A percentile compares a stretch with the other conserved stretches of the same genome.
Conservation (phyloP, 1,140 invertebrate species). For the Tetramorium simillimum region DNA sequence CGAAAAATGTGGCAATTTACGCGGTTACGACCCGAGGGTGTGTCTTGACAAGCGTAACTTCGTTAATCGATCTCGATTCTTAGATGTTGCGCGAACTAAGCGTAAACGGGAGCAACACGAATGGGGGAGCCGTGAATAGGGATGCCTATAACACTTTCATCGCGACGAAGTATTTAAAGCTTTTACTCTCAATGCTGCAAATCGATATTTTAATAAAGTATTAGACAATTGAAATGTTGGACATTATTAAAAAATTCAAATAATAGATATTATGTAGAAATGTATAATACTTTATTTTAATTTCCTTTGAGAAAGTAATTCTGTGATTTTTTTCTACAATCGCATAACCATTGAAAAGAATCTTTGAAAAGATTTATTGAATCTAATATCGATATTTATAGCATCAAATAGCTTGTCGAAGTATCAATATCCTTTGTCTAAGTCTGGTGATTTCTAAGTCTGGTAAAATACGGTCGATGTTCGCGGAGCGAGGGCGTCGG, state of each 20-base stretch:
- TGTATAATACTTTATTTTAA: background rate
- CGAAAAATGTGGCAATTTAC: slow-evolving; percentile 38
- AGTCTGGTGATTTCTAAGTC: background rate
- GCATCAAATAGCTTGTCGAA: background rate
- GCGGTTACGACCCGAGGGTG: slow-evolving; percentile 31
- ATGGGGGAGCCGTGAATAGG: background rate
- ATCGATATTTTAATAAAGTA: background rate
- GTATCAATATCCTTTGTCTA: background rate
- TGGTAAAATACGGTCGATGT: slow-evolving; percentile 64
- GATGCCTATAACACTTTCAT: background rate
- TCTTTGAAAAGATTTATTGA: background rate
- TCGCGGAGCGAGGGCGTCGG: slow-evolving; percentile 65
- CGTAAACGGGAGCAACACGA: background rate
- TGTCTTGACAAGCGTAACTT: slow-evolving; percentile 44
- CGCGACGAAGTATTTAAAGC: background rate
- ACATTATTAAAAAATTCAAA: background rate
- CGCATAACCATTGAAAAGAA: background rate
- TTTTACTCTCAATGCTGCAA: background rate
- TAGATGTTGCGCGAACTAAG: slow-evolving; percentile 18
- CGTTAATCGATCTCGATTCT: slow-evolving; percentile 53
- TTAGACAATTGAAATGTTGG: background rate
- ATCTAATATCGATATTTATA: background rate
- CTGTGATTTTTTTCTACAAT: too few relatives aligned
- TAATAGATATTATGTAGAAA: background rate
- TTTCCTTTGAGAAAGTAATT: too few relatives aligned